A percentile compares a stretch with the other conserved stretches of the same genome.
Conservation (phyloP, 2,797 vertebrate genomes). For the Anabas testudineus region DNA sequence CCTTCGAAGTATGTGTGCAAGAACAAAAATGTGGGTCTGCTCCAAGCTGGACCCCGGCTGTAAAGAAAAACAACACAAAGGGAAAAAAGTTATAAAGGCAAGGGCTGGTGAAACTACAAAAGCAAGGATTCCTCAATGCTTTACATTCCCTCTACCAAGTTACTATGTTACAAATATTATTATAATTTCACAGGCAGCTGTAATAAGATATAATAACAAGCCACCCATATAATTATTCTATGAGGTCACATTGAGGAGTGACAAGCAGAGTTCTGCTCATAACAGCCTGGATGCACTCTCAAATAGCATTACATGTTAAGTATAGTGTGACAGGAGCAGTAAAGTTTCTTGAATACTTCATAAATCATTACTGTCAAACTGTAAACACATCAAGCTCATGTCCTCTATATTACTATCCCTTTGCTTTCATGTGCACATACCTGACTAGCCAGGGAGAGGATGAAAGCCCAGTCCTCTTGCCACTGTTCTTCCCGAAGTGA, state of each 20-base stretch:
- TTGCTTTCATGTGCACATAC: conserved; percentile 74
- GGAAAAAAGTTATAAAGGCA: conserved; percentile 1
- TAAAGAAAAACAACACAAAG: conserved; percentile 44
- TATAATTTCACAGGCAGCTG: conserved; percentile 40
- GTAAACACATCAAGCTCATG: conserved; percentile 39
- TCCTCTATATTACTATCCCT: neutral
- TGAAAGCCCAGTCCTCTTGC: conserved; percentile 99
- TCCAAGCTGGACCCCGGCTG: conserved; percentile 98
- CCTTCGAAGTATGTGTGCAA: conserved; percentile 98
- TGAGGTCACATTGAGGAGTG: conserved; percentile 52
- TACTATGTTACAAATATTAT: conserved; percentile 24
- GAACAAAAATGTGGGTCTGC: conserved; percentile 98
- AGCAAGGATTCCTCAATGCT: conserved; percentile 21
- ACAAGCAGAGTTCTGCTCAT: conserved; percentile 47
- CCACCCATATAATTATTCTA: conserved; percentile 55
- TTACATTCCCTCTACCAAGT: conserved; percentile 25
- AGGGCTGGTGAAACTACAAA: neutral
- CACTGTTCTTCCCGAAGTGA: conserved; percentile 97
- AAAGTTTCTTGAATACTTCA: conserved; percentile 65
- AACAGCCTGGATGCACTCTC: conserved; percentile 66
- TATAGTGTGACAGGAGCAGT: conserved; percentile 26
- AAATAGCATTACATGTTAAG: conserved; percentile 45
- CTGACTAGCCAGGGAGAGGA: conserved; percentile 97
- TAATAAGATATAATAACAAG: conserved; percentile 48
- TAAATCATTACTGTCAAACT: conserved; percentile 48